These are phyloP conservation scores for Mesoligia furuncula DNA, from an alignment of 2,888 invertebrate genomes.

Conservation along the genomic window DNA sequence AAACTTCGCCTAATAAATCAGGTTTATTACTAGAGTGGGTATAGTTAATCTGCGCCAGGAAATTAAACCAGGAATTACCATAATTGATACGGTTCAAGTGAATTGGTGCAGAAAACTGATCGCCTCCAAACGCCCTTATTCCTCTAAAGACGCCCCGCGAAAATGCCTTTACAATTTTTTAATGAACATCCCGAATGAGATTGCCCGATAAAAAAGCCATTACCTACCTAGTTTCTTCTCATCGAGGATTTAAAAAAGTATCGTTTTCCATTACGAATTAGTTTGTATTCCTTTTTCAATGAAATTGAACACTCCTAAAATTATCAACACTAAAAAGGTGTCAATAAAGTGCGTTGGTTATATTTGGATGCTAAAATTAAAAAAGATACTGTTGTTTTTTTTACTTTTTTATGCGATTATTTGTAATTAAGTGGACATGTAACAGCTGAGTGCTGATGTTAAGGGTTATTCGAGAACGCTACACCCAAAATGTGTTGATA, in stretches of 20 bases:
- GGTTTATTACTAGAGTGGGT: slow-evolving; percentile 85
- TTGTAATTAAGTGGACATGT: slow-evolving; percentile 54
- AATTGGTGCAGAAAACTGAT: slow-evolving; percentile 87
- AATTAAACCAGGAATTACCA: slow-evolving; percentile 89
- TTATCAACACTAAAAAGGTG: slow-evolving; percentile 56
- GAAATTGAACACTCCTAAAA: slow-evolving; percentile 57
- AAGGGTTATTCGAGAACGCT: slow-evolving; percentile 45
- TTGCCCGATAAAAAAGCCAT: slow-evolving; percentile 74
- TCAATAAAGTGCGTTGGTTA: slow-evolving; percentile 54
- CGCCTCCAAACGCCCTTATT: slow-evolving; percentile 73
- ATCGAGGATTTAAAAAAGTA: slow-evolving; percentile 54
- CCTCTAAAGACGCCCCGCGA: slow-evolving; percentile 70
- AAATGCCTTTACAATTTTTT: slow-evolving; percentile 74
- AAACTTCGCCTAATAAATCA: slow-evolving; percentile 84
- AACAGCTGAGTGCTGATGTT: slow-evolving; percentile 47
- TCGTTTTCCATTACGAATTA: slow-evolving; percentile 45
- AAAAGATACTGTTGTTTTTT: slow-evolving; percentile 45
- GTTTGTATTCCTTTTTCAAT: slow-evolving; percentile 47
- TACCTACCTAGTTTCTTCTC: slow-evolving; percentile 56
- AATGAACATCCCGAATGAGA: slow-evolving; percentile 77
- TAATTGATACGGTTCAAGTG: slow-evolving; percentile 89
- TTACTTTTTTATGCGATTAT: slow-evolving; percentile 37
- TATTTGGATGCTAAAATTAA: slow-evolving; percentile 58
- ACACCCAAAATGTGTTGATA: slow-evolving; percentile 28
- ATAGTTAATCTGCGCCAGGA: slow-evolving; percentile 88